phyloP scores from a whole-genome alignment of 2,888 invertebrate species.

The Trissolcus brochymenae region DNA sequence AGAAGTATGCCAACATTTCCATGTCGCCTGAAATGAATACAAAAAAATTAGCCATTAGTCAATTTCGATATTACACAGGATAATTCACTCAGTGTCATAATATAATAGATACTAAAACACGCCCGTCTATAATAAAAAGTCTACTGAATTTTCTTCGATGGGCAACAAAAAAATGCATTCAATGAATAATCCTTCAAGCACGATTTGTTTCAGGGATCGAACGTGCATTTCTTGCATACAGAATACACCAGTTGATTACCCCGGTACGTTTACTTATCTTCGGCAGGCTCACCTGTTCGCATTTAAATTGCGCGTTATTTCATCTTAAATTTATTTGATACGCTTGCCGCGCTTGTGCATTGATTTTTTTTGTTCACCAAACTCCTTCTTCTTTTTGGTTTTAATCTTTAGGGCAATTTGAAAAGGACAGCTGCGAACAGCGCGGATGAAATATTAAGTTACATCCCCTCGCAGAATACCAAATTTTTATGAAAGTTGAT shows the following conservation, averaged over 20 bases:
- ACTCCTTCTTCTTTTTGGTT: too few relatives aligned
- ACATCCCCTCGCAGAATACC: too few relatives aligned
- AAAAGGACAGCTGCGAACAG: too few relatives aligned
- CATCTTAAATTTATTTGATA: slow-evolving; percentile 32
- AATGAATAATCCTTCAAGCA: slow-evolving; percentile 24
- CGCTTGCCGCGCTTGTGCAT: too few relatives aligned
- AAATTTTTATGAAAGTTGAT: not conserved
- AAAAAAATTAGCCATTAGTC: slow-evolving; percentile 3
- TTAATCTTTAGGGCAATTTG: too few relatives aligned
- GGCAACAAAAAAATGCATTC: too few relatives aligned
- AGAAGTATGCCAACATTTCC: slow-evolving; percentile 90
- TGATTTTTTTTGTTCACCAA: too few relatives aligned
- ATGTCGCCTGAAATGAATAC: slow-evolving; percentile 79
- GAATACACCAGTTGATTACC: slow-evolving; percentile 61
- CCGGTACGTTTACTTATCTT: slow-evolving; percentile 60
- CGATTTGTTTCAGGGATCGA: slow-evolving; percentile 54
- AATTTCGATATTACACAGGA: not conserved
- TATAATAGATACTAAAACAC: not conserved
- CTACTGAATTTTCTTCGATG: too few relatives aligned
- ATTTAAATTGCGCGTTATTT: slow-evolving; percentile 47
- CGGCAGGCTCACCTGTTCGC: slow-evolving; percentile 59
- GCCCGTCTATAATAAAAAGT: slow-evolving; percentile 42
- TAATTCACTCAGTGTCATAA: slow-evolving; percentile 1
- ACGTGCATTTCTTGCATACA: slow-evolving; percentile 39
- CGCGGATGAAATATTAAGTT: too few relatives aligned